These are phyloP conservation scores for Drosophila sturtevanti DNA, from an alignment of 1,140 invertebrate genomes.

Conservation along the genomic window DNA sequence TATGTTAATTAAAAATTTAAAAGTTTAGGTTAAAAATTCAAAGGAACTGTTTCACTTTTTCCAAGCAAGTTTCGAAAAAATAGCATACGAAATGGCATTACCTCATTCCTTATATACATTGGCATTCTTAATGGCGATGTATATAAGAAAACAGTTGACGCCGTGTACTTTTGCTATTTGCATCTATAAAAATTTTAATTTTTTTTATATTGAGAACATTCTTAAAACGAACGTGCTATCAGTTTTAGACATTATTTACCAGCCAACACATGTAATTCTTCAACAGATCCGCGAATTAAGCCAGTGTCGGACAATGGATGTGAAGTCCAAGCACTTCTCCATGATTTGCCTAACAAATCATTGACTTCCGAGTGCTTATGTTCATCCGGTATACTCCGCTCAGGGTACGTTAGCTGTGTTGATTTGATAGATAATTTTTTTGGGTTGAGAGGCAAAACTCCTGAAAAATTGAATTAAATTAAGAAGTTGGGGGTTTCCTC, in stretches of 20 bases:
- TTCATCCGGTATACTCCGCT: background rate
- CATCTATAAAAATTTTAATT: too few relatives aligned
- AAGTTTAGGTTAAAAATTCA: too few relatives aligned
- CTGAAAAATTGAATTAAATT: background rate
- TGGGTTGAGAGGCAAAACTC: background rate
- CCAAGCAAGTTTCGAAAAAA: too few relatives aligned
- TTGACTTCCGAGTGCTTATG: background rate
- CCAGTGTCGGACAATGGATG: background rate
- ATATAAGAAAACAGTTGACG: too few relatives aligned
- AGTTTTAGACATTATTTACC: background rate
- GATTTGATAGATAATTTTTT: background rate
- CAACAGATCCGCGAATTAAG: background rate
- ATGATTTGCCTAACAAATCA: background rate
- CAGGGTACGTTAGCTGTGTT: background rate
- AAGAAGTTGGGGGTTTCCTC: background rate
- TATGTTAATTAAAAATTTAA: too few relatives aligned
- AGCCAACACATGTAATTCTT: background rate
- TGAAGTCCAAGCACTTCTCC: background rate
- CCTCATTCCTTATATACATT: too few relatives aligned
- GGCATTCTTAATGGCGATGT: too few relatives aligned
- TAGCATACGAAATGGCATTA: too few relatives aligned
- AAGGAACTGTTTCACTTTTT: too few relatives aligned
- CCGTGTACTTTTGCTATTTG: too few relatives aligned
- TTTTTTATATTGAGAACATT: too few relatives aligned
- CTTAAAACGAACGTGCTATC: background rate